Evolutionary conservation across 1,140 invertebrate species (phyloP), one percentile per base, ranked within the genome.

Genomic region (Parasteatoda tepidariorum): DNA sequence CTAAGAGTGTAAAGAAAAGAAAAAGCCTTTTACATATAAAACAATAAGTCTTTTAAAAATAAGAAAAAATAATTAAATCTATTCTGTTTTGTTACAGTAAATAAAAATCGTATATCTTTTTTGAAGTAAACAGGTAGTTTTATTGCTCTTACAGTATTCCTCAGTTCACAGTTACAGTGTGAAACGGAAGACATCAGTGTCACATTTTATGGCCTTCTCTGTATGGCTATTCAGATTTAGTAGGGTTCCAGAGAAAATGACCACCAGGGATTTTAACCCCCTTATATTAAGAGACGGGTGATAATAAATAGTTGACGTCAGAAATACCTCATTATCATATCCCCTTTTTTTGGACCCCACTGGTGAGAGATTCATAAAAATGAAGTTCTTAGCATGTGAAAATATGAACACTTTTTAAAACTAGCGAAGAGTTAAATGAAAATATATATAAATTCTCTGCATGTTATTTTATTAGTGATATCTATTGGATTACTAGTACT

Each of bases 231-330:
- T n/a, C 38, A 13, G 1, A 48, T 48, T 48, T 5, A 13, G 24
- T 41, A 33, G 24, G 28, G 22, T 71, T n/a, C n/a, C n/a, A 55
- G 34, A 38, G n/a, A 64, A 41, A 48, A 31, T 59, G 55, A 71
- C 48, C 38, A 38, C 15, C 34, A 33, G n/a, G 22, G 33, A n/a
- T 59, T 34, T 64, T 28, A 26, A 6, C 38, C 61, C 75, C 75
- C 73, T 38, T 22, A 31, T 73, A 30, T 18, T 38, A n/a, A 78
- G 38, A 66, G 66, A 62, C n/a, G 55, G 38, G 70, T 31, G 81
- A 83, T 59, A 83, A 83, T 83, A 70, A 83, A 26, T 11, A 28
- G 22, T 41, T 82, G 81, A 83, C 81, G 81, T 83, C 68, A 66
- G 5, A 22, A 59, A 54, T 55, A 28, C n/a, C 81, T 83, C 70